A percentile compares a stretch with the other conserved stretches of the same genome.
phyloP scores from a whole-genome alignment of 2,113 vertebrate genomes.

The human region GRCh38 chr2:161071501-161072000 shows the following conservation, averaged over 20 bases:
- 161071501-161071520: not conserved
- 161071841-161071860: not conserved
- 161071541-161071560: not conserved
- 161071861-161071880: not conserved
- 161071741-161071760: not conserved
- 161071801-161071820: not conserved
- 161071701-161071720: not conserved
- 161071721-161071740: not conserved
- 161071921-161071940: not conserved
- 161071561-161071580: not conserved
- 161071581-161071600: not conserved
- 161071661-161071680: not conserved
- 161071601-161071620: not conserved
- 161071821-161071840: not conserved
- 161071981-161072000: not conserved
- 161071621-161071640: not conserved
- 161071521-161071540: not conserved
- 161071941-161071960: not conserved
- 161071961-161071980: not conserved
- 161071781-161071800: not conserved
- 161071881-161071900: not conserved
- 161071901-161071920: constrained; percentile 26
- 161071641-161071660: not conserved
- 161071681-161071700: not conserved
- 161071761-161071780: not conserved